Conservation (phyloP, 2,113 vertebrate species). For the Hystrix cristata region DNA sequence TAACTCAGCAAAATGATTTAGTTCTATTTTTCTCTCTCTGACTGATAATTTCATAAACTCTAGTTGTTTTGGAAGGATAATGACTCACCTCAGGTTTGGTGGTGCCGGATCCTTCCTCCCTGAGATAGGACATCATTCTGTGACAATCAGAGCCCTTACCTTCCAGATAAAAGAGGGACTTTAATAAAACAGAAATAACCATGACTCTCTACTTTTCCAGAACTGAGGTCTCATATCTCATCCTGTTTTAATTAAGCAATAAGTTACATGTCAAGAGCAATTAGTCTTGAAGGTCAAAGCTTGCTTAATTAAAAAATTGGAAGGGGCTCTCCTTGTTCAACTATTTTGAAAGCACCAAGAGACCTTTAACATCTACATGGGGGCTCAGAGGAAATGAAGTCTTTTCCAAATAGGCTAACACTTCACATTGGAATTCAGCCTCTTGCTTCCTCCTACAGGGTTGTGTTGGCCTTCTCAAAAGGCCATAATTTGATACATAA, state of each 20-base stretch:
- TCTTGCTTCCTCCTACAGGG: not conserved
- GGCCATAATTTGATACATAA: not conserved
- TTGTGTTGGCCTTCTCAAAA: not conserved
- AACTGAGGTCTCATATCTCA: slow-evolving; percentile 60
- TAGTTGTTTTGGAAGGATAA: slow-evolving; percentile 47
- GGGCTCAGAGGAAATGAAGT: not conserved
- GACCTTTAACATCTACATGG: slow-evolving; percentile 47
- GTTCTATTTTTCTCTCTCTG: not conserved
- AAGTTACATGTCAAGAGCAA: slow-evolving; percentile 77
- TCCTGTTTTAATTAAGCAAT: slow-evolving; percentile 78
- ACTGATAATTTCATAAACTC: slow-evolving; percentile 50
- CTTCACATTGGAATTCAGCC: slow-evolving; percentile 50
- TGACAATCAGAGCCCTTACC: not conserved
- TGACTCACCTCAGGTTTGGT: slow-evolving; percentile 56
- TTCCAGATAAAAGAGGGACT: slow-evolving; percentile 60
- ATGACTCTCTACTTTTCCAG: slow-evolving; percentile 34
- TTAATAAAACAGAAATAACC: slow-evolving; percentile 58
- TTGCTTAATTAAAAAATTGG: slow-evolving; percentile 70
- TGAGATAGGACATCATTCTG: not conserved
- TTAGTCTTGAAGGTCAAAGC: slow-evolving; percentile 74
- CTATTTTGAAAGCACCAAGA: slow-evolving; percentile 49
- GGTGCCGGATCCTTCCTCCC: slow-evolving; percentile 20
- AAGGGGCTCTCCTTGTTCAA: slow-evolving; percentile 30
- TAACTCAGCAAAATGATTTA: slow-evolving; percentile 70
- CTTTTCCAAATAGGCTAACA: not conserved